A percentile compares a stretch with the other conserved stretches of the same genome.
phyloP scores from a whole-genome alignment of 2,113 vertebrate species.

The Anser brachyrhynchus region DNA sequence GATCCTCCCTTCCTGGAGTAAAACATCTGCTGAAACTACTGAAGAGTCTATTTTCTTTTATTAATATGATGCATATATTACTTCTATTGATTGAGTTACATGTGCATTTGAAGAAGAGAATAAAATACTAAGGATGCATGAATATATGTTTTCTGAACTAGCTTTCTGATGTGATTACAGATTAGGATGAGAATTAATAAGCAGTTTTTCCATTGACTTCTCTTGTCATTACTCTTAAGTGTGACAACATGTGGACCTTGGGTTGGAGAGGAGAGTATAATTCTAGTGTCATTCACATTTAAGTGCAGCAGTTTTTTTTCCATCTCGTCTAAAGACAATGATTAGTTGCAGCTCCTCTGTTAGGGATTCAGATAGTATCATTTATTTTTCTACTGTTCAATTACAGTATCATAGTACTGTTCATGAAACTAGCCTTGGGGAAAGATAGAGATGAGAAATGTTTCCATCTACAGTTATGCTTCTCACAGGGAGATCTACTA shows the following conservation, averaged over 20 bases:
- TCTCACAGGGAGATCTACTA: not conserved
- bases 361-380: not conserved
- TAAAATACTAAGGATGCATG: not conserved
- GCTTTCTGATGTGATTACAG: not conserved
- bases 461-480: not conserved
- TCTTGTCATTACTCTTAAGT: not conserved
- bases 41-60: slow-evolving; percentile 13
- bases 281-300: not conserved
- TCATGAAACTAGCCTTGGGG: not conserved
- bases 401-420: not conserved
- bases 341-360: not conserved
- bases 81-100: slow-evolving; percentile 15
- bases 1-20: not conserved
- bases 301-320: not conserved
- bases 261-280: not conserved
- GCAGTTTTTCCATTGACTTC: not conserved
- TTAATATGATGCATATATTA: slow-evolving; percentile 20
- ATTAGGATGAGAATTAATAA: not conserved
- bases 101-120: slow-evolving; percentile 5
- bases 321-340: not conserved
- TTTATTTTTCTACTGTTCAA: not conserved
- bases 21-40: slow-evolving; percentile 20
- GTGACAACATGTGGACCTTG: not conserved
- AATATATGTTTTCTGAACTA: not conserved
- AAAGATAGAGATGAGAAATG: not conserved